These are phyloP conservation scores for Ceratitis capitata DNA, from an alignment of 1,140 invertebrate species.

Conservation along the genomic window DNA sequence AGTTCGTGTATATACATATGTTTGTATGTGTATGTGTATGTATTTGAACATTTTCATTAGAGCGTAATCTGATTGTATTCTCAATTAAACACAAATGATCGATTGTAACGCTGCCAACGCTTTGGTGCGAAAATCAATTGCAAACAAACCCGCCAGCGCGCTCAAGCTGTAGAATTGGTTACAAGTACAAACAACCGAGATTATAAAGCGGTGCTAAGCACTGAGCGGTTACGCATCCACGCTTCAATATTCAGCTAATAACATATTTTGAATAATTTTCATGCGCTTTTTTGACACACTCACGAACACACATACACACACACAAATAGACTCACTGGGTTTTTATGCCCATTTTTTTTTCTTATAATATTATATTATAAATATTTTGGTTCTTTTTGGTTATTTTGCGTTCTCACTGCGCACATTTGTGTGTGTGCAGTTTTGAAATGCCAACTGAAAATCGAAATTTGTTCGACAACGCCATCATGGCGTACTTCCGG, in stretches of 20 bases:
- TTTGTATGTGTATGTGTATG: not conserved
- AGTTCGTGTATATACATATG: not conserved
- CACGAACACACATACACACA: no score
- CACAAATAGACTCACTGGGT: no score
- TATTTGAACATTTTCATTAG: not conserved
- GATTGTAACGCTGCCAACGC: not conserved
- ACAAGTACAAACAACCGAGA: no score
- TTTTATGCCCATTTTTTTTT: not conserved
- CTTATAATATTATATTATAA: not conserved
- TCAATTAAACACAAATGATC: conserved; percentile 23
- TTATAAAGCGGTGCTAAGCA: not conserved
- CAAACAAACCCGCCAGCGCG: not conserved
- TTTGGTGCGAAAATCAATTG: not conserved
- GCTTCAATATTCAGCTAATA: conserved; percentile 3
- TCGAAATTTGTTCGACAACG: not conserved
- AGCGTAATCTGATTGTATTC: conserved; percentile 9
- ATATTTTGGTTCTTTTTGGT: not conserved
- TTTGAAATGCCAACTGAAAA: conserved; percentile 10
- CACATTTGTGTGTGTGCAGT: not conserved
- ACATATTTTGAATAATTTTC: not conserved
- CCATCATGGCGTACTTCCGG: conserved; percentile 35
- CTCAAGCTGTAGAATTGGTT: no score
- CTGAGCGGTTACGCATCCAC: not conserved
- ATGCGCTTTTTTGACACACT: not conserved
- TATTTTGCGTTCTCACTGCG: not conserved